Conservation (phyloP, 2,797 vertebrate species). For the Aplochiton taeniatus region DNA sequence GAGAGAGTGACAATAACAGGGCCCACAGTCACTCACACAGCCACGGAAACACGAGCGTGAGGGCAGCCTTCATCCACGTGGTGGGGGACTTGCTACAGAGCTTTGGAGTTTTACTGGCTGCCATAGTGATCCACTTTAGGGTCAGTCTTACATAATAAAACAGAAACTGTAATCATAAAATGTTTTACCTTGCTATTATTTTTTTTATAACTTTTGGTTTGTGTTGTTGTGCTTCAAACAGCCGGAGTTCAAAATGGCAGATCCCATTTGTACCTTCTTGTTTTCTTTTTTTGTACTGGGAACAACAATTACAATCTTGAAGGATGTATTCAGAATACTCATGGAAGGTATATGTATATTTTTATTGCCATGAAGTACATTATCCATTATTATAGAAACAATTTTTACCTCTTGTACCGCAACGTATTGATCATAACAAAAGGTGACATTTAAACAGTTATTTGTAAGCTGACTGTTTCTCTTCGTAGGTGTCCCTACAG, state of each 20-base stretch:
- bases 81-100: conserved; percentile 92
- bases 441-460: too few relatives aligned
- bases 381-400: too few relatives aligned
- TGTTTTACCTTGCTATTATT: background rate
- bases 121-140: conserved; percentile 84
- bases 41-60: conserved; percentile 82
- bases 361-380: background rate
- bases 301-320: conserved; percentile 83
- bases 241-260: conserved; percentile 89
- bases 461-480: background rate
- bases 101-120: conserved; percentile 82
- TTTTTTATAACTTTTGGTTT: background rate
- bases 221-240: conserved; percentile 51
- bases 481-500: conserved; percentile 74
- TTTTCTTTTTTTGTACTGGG: conserved; percentile 87
- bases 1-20: conserved; percentile 35
- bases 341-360: conserved; percentile 83
- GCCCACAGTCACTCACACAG: conserved; percentile 56
- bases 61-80: conserved; percentile 88
- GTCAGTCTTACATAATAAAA: conserved; percentile 57
- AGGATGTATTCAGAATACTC: conserved; percentile 84
- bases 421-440: too few relatives aligned
- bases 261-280: conserved; percentile 91
- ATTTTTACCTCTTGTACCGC: too few relatives aligned
- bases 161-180: background rate